Percentiles rank a stretch among this genome's conserved stretches.
Evolutionary conservation across 2,797 vertebrate genomes (phyloP).

Genomic region (Pelochelys cantorii): DNA sequence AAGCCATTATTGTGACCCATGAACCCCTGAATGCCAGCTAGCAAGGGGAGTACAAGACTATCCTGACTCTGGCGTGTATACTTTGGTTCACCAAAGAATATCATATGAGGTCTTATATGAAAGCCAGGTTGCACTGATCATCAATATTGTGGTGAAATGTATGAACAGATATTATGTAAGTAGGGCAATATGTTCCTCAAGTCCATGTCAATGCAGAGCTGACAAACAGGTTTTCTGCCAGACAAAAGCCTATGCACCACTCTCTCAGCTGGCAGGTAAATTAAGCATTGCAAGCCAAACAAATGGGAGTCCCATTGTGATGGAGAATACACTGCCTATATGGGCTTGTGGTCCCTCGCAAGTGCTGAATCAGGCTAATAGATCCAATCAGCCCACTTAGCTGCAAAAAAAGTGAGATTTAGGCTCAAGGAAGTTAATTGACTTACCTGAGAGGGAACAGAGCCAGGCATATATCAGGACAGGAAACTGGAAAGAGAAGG

Average conservation of each 20-base stretch:
- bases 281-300: neutral
- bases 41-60: neutral
- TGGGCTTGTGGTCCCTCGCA: neutral
- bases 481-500: neutral
- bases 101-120: neutral
- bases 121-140: neutral
- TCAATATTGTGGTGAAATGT: neutral
- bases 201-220: neutral
- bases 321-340: neutral
- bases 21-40: neutral
- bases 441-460: neutral
- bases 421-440: neutral
- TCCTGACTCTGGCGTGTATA: neutral
- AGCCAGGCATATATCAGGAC: neutral
- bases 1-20: neutral
- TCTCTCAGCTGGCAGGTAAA: neutral
- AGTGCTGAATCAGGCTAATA: neutral
- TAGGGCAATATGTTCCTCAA: neutral
- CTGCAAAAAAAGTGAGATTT: neutral
- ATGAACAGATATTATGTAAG: neutral
- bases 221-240: neutral
- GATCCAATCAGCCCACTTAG: neutral
- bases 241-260: neutral
- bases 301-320: neutral
- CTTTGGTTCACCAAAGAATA: neutral